Percentiles rank a stretch among this genome's conserved stretches.
phyloP scores from a whole-genome alignment of 2,797 vertebrate genomes.

The Echeneis naucrates region DNA sequence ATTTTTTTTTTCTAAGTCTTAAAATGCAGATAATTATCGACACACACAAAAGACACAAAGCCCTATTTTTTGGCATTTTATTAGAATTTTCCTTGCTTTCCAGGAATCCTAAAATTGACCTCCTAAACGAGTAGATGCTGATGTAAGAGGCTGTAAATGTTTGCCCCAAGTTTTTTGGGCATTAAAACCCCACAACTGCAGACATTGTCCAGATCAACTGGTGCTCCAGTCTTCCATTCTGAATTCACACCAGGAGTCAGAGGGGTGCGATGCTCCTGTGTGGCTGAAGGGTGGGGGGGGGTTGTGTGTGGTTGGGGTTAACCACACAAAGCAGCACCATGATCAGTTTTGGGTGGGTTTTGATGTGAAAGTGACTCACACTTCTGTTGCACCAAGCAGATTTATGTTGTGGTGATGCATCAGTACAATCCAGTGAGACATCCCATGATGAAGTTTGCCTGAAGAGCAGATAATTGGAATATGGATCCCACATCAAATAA shows the following conservation, averaged over 20 bases:
- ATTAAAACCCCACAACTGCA: slow-evolving; percentile 37
- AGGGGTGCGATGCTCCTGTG: slow-evolving; percentile 9
- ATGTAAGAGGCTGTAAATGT: slow-evolving; percentile 51
- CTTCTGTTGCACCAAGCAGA: slow-evolving; percentile 31
- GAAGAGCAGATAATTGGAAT: slow-evolving; percentile 26
- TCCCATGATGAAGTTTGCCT: slow-evolving; percentile 6
- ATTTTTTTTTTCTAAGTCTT: slow-evolving; percentile 16
- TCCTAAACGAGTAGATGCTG: slow-evolving; percentile 62
- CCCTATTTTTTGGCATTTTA: slow-evolving; percentile 59
- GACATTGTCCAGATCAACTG: slow-evolving; percentile 64
- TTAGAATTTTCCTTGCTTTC: slow-evolving; percentile 69
- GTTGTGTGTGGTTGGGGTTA: not conserved
- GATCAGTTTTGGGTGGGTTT: slow-evolving; percentile 32
- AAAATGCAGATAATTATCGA: not conserved
- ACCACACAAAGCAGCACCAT: slow-evolving; percentile 43
- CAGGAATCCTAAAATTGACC: slow-evolving; percentile 57
- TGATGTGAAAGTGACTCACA: slow-evolving; percentile 2
- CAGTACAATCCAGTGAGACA: slow-evolving; percentile 33
- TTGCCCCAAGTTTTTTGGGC: slow-evolving; percentile 35
- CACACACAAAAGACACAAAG: not conserved
- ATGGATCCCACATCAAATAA: slow-evolving; percentile 44
- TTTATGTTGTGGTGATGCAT: slow-evolving; percentile 20
- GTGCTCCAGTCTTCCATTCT: slow-evolving; percentile 29
- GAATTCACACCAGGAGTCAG: slow-evolving; percentile 31
- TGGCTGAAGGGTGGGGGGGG: not conserved